phyloP scores from a whole-genome alignment of 2,113 vertebrate genomes.

The Atrichornis clamosus region DNA sequence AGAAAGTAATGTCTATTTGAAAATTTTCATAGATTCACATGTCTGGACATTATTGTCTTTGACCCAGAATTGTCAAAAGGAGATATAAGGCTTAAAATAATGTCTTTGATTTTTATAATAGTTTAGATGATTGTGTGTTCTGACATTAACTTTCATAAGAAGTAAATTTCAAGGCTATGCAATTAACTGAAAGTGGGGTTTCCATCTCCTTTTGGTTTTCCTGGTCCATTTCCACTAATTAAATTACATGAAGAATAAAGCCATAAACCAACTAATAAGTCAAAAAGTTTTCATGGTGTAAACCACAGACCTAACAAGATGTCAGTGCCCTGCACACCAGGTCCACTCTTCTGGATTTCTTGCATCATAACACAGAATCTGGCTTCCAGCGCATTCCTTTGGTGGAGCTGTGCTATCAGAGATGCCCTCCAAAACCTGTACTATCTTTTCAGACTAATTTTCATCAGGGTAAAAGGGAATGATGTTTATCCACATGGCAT shows the following conservation, averaged over 20 bases:
- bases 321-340: background rate
- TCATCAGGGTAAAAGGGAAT: background rate
- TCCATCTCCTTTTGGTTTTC: background rate
- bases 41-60: background rate
- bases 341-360: background rate
- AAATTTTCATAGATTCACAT: background rate
- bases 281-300: background rate
- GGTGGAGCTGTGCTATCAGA: background rate
- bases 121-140: background rate
- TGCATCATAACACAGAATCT: background rate
- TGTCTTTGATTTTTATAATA: background rate
- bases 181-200: background rate
- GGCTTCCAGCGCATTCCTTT: background rate
- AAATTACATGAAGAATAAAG: background rate
- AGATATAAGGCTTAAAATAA: background rate
- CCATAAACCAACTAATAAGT: background rate
- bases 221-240: background rate
- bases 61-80: background rate
- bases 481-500: background rate
- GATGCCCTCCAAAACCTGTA: background rate
- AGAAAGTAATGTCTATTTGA: background rate
- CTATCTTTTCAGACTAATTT: background rate
- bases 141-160: background rate
- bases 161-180: background rate
- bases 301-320: background rate